Conservation (phyloP, 2,888 invertebrate species). For the Oligia fasciuncula region DNA sequence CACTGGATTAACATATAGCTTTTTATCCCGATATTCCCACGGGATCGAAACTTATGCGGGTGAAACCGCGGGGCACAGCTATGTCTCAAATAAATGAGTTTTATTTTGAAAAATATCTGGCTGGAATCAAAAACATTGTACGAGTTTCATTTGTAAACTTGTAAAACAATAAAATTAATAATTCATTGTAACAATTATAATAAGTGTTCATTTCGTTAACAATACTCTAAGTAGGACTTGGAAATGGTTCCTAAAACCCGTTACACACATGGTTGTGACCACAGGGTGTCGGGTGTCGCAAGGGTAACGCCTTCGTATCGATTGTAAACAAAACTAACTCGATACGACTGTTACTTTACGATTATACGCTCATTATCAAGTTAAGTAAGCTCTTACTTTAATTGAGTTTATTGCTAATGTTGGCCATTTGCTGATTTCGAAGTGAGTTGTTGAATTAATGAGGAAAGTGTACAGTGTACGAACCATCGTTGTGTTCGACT, state of each 20-base stretch:
- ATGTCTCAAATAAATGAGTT: background rate
- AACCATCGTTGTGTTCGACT: background rate
- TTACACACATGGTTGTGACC: slow-evolving; percentile 52
- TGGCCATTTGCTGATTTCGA: background rate
- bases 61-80: too few relatives aligned
- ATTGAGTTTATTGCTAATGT: slow-evolving; percentile 15
- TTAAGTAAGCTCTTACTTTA: slow-evolving; percentile 8
- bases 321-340: slow-evolving; percentile 59
- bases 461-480: background rate
- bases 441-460: background rate
- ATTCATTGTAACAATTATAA: background rate
- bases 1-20: too few relatives aligned
- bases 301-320: slow-evolving; percentile 64
- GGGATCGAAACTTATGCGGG: too few relatives aligned
- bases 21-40: too few relatives aligned
- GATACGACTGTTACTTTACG: slow-evolving; percentile 36
- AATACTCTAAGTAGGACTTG: slow-evolving; percentile 3
- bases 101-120: background rate
- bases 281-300: slow-evolving; percentile 60
- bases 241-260: slow-evolving; percentile 57
- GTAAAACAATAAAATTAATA: background rate
- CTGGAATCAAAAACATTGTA: background rate
- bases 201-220: background rate
- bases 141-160: background rate
- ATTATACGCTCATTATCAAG: slow-evolving; percentile 41